phyloP scores from a whole-genome alignment of 2,888 invertebrate genomes.

The Apeira syringaria region DNA sequence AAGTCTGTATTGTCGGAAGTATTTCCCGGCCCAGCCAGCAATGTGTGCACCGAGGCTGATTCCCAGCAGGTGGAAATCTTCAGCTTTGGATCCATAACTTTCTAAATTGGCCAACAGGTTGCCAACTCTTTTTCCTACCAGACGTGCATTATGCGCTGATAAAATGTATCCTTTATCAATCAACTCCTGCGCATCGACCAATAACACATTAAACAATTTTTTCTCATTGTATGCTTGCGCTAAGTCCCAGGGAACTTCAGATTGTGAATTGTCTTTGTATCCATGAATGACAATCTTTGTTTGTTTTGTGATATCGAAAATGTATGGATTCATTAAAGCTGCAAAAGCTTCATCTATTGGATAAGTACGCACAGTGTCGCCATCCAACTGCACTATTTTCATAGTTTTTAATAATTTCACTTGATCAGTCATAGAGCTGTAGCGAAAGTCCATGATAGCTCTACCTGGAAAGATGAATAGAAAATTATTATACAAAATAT shows the following conservation, averaged over 20 bases:
- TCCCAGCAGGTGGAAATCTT: constrained; percentile 80
- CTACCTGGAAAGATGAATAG: constrained; percentile 63
- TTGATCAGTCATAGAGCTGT: constrained; percentile 54
- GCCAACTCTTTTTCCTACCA: constrained; percentile 79
- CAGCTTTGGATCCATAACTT: constrained; percentile 66
- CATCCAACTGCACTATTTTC: constrained; percentile 63
- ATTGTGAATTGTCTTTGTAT: constrained; percentile 71
- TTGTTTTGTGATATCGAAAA: constrained; percentile 72
- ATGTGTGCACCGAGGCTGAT: constrained; percentile 85
- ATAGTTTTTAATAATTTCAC: constrained; percentile 64
- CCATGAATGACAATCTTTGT: constrained; percentile 77
- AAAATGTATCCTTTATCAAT: constrained; percentile 69
- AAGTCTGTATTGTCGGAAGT: constrained; percentile 65
- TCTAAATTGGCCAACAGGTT: constrained; percentile 77
- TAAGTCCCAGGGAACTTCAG: constrained; percentile 64
- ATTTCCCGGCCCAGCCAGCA: constrained; percentile 78
- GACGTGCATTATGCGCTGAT: constrained; percentile 70
- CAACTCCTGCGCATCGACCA: constrained; percentile 73
- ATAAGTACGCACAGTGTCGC: constrained; percentile 48
- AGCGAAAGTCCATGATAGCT: constrained; percentile 69
- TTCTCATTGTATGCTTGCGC: constrained; percentile 72
- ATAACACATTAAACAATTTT: constrained; percentile 71
- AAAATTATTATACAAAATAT: background rate
- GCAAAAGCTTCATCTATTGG: constrained; percentile 65
- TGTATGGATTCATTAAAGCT: constrained; percentile 54